A percentile compares a stretch with the other conserved stretches of the same genome.
Evolutionary conservation across 2,113 vertebrate species (phyloP).

Genomic region (Rhodinocichla rosea): DNA sequence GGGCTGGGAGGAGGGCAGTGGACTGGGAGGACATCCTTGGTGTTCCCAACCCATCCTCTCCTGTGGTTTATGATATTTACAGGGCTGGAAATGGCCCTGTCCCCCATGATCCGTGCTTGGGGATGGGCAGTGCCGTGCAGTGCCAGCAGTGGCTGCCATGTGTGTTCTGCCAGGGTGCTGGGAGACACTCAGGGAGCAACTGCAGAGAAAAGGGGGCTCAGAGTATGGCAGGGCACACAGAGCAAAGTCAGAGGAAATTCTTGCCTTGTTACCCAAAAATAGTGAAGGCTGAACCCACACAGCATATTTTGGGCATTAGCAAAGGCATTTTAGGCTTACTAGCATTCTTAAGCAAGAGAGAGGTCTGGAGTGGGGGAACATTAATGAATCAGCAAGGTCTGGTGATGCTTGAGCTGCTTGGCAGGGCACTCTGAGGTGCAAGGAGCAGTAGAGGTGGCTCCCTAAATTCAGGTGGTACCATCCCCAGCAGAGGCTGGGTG

Average conservation of each 20-base stretch:
- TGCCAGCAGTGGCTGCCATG: neutral
- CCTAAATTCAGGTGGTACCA: neutral
- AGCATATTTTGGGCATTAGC: neutral
- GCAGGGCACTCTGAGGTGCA: neutral
- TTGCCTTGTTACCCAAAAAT: neutral
- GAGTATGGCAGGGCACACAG: fast-evolving
- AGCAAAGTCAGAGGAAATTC: neutral
- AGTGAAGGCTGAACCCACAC: neutral
- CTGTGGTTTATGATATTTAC: neutral
- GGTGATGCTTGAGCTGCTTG: neutral
- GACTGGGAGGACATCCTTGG: neutral
- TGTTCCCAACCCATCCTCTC: neutral
- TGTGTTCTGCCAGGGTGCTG: neutral
- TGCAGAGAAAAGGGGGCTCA: neutral
- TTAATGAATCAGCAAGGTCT: neutral
- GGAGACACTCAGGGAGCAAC: neutral
- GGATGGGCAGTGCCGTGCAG: neutral
- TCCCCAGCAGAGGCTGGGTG: neutral
- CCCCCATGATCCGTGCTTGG: fast-evolving
- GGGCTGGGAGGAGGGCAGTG: neutral
- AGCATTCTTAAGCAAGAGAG: neutral
- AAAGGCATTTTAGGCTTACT: neutral
- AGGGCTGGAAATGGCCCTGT: neutral
- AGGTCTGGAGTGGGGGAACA: neutral
- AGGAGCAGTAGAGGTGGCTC: neutral